phyloP scores from a whole-genome alignment of 2,113 vertebrate species.

The Mixornis gularis region DNA sequence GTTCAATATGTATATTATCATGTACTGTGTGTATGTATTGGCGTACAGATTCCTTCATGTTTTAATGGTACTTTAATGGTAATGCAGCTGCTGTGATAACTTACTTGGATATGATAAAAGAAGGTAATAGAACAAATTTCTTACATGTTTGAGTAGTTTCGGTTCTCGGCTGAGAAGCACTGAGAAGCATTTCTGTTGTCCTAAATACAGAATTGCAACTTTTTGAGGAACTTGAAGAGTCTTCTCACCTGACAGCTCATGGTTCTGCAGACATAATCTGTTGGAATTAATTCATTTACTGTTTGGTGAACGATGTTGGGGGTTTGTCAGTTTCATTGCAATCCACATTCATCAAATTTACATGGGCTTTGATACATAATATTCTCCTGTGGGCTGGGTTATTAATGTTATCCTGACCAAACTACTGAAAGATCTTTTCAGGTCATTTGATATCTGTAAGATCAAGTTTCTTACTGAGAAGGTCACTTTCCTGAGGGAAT shows the following conservation, averaged over 20 bases:
- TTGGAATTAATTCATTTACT: not conserved
- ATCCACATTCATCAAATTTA: conserved; percentile 6
- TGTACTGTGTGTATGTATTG: not conserved
- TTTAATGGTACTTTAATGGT: not conserved
- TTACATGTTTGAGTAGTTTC: not conserved
- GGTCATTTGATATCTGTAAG: not conserved
- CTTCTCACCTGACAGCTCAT: not conserved
- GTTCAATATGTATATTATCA: not conserved
- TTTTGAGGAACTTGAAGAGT: not conserved
- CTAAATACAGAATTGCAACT: not conserved
- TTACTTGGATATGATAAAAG: not conserved
- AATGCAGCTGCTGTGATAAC: not conserved
- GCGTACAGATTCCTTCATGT: not conserved
- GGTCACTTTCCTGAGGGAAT: conserved; percentile 4
- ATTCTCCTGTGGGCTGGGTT: not conserved
- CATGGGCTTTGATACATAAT: not conserved
- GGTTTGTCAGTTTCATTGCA: not conserved
- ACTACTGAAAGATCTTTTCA: conserved; percentile 20
- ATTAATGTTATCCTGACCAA: conserved; percentile 5
- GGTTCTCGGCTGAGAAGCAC: not conserved
- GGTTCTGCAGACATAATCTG: not conserved
- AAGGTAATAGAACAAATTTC: not conserved
- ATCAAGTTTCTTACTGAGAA: not conserved
- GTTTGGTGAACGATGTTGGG: not conserved
- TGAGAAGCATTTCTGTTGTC: not conserved